Conservation (phyloP, 2,888 invertebrate species). For the Trilocha varians region DNA sequence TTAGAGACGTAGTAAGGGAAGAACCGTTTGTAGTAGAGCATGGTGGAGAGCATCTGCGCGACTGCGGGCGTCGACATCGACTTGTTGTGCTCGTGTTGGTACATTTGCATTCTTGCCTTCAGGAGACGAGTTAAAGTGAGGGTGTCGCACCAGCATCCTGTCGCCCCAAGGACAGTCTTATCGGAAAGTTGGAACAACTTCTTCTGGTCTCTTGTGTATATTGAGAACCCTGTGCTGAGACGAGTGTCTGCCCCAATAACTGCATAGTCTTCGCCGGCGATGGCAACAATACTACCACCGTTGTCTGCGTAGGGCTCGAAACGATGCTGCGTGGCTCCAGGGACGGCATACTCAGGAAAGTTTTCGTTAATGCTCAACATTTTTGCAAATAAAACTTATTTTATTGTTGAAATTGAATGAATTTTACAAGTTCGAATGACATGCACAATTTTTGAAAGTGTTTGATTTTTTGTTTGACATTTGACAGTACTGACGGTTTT, state of each 20-base stretch:
- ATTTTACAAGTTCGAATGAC: slow-evolving; percentile 29
- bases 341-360: slow-evolving; percentile 63
- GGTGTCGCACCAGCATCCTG: slow-evolving; percentile 98
- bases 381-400: slow-evolving; percentile 14
- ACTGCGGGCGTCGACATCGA: slow-evolving; percentile 93
- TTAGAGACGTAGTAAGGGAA: slow-evolving; percentile 99
- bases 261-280: slow-evolving; percentile 96
- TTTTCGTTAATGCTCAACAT: slow-evolving; percentile 52
- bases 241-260: slow-evolving; percentile 97
- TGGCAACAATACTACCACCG: slow-evolving; percentile 92
- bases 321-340: slow-evolving; percentile 63
- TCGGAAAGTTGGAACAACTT: slow-evolving; percentile 89
- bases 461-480: too few relatives aligned
- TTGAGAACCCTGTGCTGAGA: slow-evolving; percentile 91
- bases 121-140: slow-evolving; percentile 89
- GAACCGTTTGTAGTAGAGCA: slow-evolving; percentile 96
- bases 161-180: slow-evolving; percentile 91
- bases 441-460: slow-evolving; percentile 46
- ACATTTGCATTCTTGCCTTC: slow-evolving; percentile 93
- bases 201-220: slow-evolving; percentile 90
- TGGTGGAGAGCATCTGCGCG: slow-evolving; percentile 96
- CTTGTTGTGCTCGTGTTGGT: slow-evolving; percentile 94
- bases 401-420: slow-evolving; percentile 2
- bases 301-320: slow-evolving; percentile 71
- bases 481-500: too few relatives aligned